Evolutionary conservation across 2,113 vertebrate species (phyloP).

Genomic region (Cyanoramphus novaezelandiae): DNA sequence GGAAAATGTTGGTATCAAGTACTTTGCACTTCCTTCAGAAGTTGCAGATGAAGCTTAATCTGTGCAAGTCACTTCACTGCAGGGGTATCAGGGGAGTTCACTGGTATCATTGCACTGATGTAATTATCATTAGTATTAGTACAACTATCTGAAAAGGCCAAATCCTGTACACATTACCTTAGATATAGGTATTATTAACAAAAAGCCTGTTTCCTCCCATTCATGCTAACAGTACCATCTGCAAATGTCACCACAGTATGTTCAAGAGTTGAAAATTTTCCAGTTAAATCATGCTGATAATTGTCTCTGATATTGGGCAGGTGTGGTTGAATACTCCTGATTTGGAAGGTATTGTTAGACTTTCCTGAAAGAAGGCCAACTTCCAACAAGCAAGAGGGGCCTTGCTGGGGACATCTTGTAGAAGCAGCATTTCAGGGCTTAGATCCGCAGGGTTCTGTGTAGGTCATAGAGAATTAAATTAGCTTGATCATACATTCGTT

Average conservation of each 20-base stretch:
- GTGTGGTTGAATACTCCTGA: background rate
- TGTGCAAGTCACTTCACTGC: background rate
- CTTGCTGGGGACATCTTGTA: background rate
- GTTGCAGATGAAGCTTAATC: background rate
- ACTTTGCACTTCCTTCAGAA: background rate
- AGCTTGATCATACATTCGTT: background rate
- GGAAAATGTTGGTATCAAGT: background rate
- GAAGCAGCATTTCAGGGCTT: background rate
- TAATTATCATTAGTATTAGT: background rate
- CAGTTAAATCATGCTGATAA: background rate
- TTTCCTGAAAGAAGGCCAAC: background rate
- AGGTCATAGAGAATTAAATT: background rate
- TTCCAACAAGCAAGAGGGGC: background rate
- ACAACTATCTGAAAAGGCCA: background rate
- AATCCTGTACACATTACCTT: background rate
- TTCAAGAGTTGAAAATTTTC: conserved; percentile 2
- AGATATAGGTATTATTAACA: background rate
- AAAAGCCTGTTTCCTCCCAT: background rate
- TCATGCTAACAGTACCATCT: background rate
- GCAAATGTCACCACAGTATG: background rate
- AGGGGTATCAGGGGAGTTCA: background rate
- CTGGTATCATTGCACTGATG: background rate
- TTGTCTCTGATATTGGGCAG: background rate
- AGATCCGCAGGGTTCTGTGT: background rate
- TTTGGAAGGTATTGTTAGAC: background rate